Base-by-base conservation (phyloP, 2,888 invertebrate species). In the Acanthoscelides obtectus region DNA sequence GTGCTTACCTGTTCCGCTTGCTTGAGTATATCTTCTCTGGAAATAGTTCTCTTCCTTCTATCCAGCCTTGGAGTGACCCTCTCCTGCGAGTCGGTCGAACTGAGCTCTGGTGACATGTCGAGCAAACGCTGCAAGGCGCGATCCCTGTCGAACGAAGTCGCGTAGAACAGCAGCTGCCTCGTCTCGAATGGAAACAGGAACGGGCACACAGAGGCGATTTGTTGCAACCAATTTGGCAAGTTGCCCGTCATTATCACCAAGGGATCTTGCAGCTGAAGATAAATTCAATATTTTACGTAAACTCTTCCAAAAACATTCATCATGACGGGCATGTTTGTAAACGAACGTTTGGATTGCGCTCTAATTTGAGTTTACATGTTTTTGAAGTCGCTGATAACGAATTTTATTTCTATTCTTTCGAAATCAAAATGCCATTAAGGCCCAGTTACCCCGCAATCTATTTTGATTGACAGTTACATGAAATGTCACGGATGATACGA, bases 111-210 rank as follows among this genome's bases (percentile, higher is more conserved):
- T 70, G 95, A 93, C 79, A 96, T 94, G 84, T 98, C 98, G 80
- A 99, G 89, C 77, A 99, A 89, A 73, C 98, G 92, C 87, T 98
- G 97, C 79, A 99, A 88, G 69, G 99, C 99, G 82, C 99, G 92
- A 88, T 97, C 97, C 72, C 99, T 93, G 88, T 99, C 99, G 87
- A 99, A 99, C 74, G 98, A 96, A 70, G 97, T 96, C 76, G 97
- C 97, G 87, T 99, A 99, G 87, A 99, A 95, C 76, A 99, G 86
- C 81, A 98, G 89, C 87, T 99, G 98, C 20, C 99, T 91, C 68
- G 98, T 97, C 85, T 98, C 98, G 87, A 99, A 99, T 70, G 99
- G 98, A 84, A 99, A 95, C 79, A 99, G 88, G 89, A 99, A 99
- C 69, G 99, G 97, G 82, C 95, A 94, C 22, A 79, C 84, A 0